Conservation (phyloP, 2,888 invertebrate species). For the Seira musarum region DNA sequence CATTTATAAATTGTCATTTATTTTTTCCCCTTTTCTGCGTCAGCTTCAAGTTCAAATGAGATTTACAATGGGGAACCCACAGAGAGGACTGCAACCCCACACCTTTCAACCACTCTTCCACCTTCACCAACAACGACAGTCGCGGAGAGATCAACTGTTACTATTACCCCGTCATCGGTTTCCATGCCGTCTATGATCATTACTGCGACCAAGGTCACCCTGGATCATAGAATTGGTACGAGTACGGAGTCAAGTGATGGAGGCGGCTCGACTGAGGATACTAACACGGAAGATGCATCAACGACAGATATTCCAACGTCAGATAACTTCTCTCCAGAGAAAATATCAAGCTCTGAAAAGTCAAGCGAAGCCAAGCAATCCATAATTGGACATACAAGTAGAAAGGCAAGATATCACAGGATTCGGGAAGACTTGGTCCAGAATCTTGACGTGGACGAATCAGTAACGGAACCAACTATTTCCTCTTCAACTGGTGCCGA, state of each 20-base stretch:
- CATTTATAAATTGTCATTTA: too few species aligned
- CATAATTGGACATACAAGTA: slow-evolving; percentile 11
- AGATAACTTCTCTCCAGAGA: slow-evolving; percentile 10
- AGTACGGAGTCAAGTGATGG: not conserved
- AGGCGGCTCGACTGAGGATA: not conserved
- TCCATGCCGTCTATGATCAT: slow-evolving; percentile 62
- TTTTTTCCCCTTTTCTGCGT: too few species aligned
- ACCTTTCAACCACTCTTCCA: slow-evolving; percentile 23
- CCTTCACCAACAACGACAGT: not conserved
- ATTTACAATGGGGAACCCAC: slow-evolving; percentile 13
- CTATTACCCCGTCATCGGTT: slow-evolving; percentile 32
- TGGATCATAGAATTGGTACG: slow-evolving; percentile 24
- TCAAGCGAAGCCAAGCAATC: not conserved
- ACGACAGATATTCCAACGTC: not conserved
- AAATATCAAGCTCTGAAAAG: not conserved
- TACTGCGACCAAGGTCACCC: slow-evolving; percentile 54
- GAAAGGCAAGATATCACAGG: slow-evolving; percentile 35
- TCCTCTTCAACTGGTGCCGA: too few species aligned
- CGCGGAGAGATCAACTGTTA: slow-evolving; percentile 28
- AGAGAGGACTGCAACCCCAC: slow-evolving; percentile 36
- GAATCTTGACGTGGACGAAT: not conserved
- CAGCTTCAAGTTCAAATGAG: slow-evolving; percentile 43
- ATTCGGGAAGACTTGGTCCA: not conserved
- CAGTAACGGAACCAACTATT: slow-evolving; percentile 27
- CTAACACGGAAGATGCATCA: not conserved